Evolutionary conservation across 2,888 invertebrate genomes (phyloP), one percentile per base, ranked within the genome.

Genomic region (Barypeithes pellucidus): DNA sequence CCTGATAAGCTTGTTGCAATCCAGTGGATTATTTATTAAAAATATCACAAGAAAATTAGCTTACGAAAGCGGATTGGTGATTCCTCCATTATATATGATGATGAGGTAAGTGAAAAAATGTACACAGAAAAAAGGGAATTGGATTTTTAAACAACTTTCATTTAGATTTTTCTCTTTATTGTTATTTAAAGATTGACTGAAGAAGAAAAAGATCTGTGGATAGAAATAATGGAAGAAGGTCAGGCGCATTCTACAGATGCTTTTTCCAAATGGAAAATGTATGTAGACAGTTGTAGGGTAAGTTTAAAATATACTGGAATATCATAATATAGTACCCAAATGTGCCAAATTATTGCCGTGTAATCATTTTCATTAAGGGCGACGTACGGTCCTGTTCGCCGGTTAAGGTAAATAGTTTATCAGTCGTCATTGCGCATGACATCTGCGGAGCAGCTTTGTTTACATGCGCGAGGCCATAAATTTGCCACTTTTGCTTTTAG

Each of bases 1-100:
- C 78, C 83, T 91, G 24, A 86, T 90, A 47, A 90, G 89, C 60
- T 84, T 91, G 7, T 81, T 89, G 1, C 91, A 91, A 81, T 87
- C 88, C 0, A 87, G 88, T 12, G 88, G 87, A 0, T 77, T 91
- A 18, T 80, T 85, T 0, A 87, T 89, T 18, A 81, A 86, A 45
- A 86, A 86, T 11, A 81, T 88, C 8, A 82, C 84, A 2, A 83
- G 80, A 76, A 75, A 75, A 24, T 75, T 80, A 0, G 80, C 85
- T n/a, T 80, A 81, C 18, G 81, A 83, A 12, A 76, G 77, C 14
- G 85, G 85, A 47, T 78, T 86, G 47, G 83, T 85, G 0, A 70
- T 82, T 14, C 83, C 85, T 8, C 83, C 85, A 2, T 41, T 81
- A 3, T 83, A 84, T 47, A 84, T 85, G 84, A 77, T 85, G 71